These are phyloP conservation scores for Chiroxiphia lanceolata DNA, from an alignment of 2,797 vertebrate genomes.

Conservation along the genomic window DNA sequence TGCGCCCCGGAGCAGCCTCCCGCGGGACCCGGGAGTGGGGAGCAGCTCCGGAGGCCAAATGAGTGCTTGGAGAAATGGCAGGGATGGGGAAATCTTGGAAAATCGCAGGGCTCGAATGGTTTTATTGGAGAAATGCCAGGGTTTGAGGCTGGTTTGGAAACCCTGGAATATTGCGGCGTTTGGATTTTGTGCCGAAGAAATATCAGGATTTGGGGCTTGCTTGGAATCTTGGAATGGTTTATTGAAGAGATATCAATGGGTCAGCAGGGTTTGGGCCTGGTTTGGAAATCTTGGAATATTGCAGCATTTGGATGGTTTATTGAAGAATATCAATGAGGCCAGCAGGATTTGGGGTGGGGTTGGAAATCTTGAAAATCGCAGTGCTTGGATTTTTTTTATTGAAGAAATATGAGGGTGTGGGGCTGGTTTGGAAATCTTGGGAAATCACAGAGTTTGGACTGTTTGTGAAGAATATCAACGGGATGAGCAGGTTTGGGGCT, in stretches of 20 bases:
- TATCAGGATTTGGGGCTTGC: not conserved
- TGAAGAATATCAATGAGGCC: too few species aligned
- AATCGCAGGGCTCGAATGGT: not conserved
- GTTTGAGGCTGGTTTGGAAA: not conserved
- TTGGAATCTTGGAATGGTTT: not conserved
- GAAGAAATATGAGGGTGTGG: not conserved
- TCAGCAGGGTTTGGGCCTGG: not conserved
- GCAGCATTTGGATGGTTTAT: not conserved
- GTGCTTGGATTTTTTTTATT: too few species aligned
- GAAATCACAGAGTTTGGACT: rapidly evolving
- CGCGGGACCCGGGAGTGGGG: rapidly evolving
- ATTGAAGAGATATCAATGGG: not conserved
- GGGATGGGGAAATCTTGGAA: not conserved
- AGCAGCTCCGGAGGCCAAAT: rapidly evolving
- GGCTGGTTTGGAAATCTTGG: not conserved
- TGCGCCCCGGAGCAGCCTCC: not conserved
- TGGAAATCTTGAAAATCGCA: not conserved
- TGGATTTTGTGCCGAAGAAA: not conserved
- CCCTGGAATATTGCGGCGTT: not conserved
- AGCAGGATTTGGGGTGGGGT: not conserved
- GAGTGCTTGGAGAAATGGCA: not conserved
- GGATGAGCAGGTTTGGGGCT: not conserved
- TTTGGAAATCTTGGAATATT: rapidly evolving
- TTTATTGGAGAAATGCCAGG: not conserved
- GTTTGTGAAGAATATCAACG: not conserved